These are phyloP conservation scores for Campylomormyrus numenius DNA, from an alignment of 2,113 vertebrate genomes.

Conservation along the genomic window DNA sequence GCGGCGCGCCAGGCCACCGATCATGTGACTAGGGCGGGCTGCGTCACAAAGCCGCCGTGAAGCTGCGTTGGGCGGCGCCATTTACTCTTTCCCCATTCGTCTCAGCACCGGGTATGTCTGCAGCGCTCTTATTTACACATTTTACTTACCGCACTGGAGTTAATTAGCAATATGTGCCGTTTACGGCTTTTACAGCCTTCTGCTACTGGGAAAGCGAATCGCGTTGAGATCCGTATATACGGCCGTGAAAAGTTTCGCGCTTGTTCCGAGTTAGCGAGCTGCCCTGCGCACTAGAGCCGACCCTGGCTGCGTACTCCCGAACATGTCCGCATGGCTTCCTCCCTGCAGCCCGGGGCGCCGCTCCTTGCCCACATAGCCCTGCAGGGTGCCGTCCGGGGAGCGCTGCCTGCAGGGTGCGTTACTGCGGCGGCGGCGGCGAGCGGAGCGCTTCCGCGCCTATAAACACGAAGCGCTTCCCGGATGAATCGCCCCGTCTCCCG, in stretches of 20 bases:
- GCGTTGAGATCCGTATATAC: neutral
- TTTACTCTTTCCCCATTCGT: constrained; percentile 56
- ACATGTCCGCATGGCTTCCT: neutral
- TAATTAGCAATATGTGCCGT: too few species aligned
- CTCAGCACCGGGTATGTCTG: constrained; percentile 53
- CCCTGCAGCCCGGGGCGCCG: neutral
- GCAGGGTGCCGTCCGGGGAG: neutral
- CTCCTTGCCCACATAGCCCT: neutral
- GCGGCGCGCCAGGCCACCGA: constrained; percentile 14
- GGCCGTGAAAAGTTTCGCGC: neutral
- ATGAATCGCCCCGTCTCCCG: neutral
- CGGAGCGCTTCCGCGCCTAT: neutral
- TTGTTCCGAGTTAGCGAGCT: neutral
- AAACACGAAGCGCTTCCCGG: neutral
- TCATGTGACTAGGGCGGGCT: constrained; percentile 64
- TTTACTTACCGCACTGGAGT: neutral
- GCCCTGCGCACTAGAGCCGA: neutral
- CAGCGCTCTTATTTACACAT: constrained; percentile 16
- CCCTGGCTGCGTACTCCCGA: neutral
- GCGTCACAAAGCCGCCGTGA: constrained; percentile 56
- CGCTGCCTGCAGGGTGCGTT: neutral
- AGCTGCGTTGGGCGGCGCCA: constrained; percentile 64
- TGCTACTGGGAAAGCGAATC: neutral
- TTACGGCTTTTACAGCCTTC: neutral
- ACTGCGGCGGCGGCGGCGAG: neutral